Evolutionary conservation across 2,888 invertebrate genomes (phyloP).

Genomic region (Athalia cordata): DNA sequence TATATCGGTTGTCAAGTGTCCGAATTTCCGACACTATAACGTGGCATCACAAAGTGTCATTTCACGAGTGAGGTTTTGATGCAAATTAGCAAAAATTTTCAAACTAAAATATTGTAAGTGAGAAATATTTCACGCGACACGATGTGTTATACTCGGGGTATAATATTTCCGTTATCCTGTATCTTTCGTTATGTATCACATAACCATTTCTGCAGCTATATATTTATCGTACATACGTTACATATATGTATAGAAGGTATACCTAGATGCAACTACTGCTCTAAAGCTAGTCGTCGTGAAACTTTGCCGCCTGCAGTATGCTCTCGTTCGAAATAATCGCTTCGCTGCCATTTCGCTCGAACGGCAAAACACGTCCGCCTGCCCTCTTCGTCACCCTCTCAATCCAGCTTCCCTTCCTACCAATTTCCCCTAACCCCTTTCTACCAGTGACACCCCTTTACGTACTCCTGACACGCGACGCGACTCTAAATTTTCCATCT

Average conservation of each 20-base stretch:
- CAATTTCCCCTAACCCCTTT: background rate
- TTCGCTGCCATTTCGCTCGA: constrained; percentile 30
- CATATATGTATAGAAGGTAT: too few species aligned
- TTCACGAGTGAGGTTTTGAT: background rate
- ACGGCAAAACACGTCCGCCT: constrained; percentile 36
- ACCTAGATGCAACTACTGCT: background rate
- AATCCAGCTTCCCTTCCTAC: background rate
- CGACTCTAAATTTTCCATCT: constrained; percentile 25
- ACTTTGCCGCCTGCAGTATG: constrained; percentile 35
- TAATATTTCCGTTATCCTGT: too few species aligned
- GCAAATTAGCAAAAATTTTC: too few species aligned
- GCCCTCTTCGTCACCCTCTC: constrained; percentile 28
- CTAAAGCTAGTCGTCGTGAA: constrained; percentile 9
- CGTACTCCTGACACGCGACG: constrained; percentile 37
- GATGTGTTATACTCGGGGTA: too few species aligned
- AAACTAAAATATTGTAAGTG: too few species aligned
- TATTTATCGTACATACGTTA: too few species aligned
- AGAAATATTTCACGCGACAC: too few species aligned
- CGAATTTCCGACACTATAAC: constrained; percentile 27
- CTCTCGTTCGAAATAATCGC: constrained; percentile 39
- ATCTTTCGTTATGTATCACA: too few species aligned
- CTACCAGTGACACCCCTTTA: constrained; percentile 9
- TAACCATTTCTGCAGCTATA: too few species aligned
- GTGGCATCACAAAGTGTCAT: background rate
- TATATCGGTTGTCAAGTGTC: background rate